A percentile compares a stretch with the other conserved stretches of the same genome.
phyloP scores from a whole-genome alignment of 2,113 vertebrate species.

The Upupa epops region DNA sequence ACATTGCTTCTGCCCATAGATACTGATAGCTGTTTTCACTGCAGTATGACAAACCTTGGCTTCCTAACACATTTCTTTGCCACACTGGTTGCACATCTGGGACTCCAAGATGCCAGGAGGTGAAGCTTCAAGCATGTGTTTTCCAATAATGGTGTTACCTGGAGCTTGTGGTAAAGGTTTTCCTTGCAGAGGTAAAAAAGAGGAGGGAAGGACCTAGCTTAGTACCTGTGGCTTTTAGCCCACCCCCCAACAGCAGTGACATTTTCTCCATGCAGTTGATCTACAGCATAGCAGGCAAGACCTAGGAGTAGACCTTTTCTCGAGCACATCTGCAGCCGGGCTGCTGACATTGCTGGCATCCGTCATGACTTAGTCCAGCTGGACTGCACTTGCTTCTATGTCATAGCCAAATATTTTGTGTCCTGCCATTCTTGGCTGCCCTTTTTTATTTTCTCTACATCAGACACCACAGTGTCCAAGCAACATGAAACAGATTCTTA shows the following conservation, averaged over 20 bases:
- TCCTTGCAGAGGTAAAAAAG: neutral
- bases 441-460: neutral
- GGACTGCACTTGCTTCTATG: neutral
- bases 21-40: neutral
- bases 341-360: neutral
- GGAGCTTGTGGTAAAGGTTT: neutral
- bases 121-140: neutral
- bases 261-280: neutral
- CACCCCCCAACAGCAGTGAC: fast-evolving
- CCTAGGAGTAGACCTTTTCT: neutral
- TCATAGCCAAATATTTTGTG: neutral
- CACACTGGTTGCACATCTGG: neutral
- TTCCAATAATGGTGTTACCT: neutral
- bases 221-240: neutral
- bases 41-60: neutral
- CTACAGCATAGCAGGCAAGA: neutral
- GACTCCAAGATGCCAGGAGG: neutral
- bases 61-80: neutral
- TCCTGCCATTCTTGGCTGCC: neutral
- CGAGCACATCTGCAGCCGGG: neutral
- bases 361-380: neutral
- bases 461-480: neutral
- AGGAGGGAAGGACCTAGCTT: neutral
- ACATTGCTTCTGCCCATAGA: neutral
- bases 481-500: neutral